A percentile compares a stretch with the other conserved stretches of the same genome.
These are phyloP conservation scores for Axinella damicornis DNA, from an alignment of 37 sponge, comb jelly and placozoan genomes.

Conservation along the genomic window DNA sequence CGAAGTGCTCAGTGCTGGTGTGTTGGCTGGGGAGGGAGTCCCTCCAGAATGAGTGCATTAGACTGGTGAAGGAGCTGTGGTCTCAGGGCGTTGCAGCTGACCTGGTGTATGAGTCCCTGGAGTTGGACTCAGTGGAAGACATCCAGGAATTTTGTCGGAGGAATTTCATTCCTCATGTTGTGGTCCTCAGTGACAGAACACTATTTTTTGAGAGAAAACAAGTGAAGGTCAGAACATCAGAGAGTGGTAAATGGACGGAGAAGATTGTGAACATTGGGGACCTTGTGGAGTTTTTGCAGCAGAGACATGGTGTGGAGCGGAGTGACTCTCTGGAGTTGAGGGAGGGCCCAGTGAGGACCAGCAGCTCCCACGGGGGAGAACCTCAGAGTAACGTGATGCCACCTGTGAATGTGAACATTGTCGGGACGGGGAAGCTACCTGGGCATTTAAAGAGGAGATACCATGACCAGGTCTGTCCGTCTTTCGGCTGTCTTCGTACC, in stretches of 20 bases:
- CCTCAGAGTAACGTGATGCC: constrained; percentile 38
- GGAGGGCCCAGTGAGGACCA: constrained; percentile 10
- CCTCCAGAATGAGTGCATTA: constrained; percentile 58
- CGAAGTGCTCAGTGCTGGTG: constrained; percentile 68
- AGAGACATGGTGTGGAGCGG: constrained; percentile 37
- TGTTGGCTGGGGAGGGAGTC: constrained; percentile 75
- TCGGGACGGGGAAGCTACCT: constrained; percentile 51
- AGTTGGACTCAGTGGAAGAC: constrained; percentile 73
- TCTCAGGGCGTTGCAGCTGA: constrained; percentile 72
- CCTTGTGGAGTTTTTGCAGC: constrained; percentile 42
- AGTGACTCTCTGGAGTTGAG: constrained; percentile 36
- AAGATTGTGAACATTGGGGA: constrained; percentile 31
- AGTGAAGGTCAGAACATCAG: constrained; percentile 38
- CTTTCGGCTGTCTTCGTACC: neutral
- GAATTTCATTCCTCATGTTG: constrained; percentile 56
- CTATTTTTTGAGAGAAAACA: constrained; percentile 59
- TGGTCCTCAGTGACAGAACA: constrained; percentile 53
- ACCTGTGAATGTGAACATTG: constrained; percentile 40
- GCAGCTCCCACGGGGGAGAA: constrained; percentile 9
- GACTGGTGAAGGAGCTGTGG: constrained; percentile 65
- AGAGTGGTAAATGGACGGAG: constrained; percentile 55
- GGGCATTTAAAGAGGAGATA: constrained; percentile 65
- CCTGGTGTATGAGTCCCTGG: constrained; percentile 54
- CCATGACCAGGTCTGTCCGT: constrained; percentile 63
- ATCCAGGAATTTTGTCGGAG: constrained; percentile 69